Evolutionary conservation across 2,797 vertebrate species (phyloP).

Genomic region (Glossophaga mutica): DNA sequence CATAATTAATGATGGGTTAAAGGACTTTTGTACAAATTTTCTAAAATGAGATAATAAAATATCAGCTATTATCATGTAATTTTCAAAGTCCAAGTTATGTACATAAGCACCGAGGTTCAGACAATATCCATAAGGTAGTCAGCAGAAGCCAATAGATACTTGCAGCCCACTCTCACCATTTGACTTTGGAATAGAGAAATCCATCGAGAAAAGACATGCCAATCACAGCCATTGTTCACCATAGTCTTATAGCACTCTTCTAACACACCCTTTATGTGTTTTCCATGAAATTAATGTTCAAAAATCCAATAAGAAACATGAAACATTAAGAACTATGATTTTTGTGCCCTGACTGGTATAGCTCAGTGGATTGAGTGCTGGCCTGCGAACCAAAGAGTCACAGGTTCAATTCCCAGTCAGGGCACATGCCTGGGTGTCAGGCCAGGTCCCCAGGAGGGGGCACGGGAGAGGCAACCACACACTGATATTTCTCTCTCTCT

Average conservation of each 20-base stretch:
- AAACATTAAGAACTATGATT: slow-evolving; percentile 12
- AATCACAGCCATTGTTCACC: neutral
- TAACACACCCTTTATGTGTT: neutral
- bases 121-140: neutral
- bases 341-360: neutral
- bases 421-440: too few species aligned
- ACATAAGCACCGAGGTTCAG: neutral
- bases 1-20: neutral
- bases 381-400: too few species aligned
- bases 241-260: neutral
- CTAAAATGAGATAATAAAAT: slow-evolving; percentile 33
- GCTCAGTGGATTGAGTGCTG: too few species aligned
- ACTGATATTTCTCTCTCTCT: too few species aligned
- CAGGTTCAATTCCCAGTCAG: too few species aligned
- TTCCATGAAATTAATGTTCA: neutral
- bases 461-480: too few species aligned
- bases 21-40: neutral
- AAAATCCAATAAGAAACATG: neutral
- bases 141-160: neutral
- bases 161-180: neutral
- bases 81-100: neutral
- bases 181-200: neutral
- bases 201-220: neutral
- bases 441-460: too few species aligned
- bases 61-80: neutral